A percentile compares a stretch with the other conserved stretches of the same genome.
Evolutionary conservation across 2,888 invertebrate species (phyloP).

Genomic region (Orchesella flavescens): DNA sequence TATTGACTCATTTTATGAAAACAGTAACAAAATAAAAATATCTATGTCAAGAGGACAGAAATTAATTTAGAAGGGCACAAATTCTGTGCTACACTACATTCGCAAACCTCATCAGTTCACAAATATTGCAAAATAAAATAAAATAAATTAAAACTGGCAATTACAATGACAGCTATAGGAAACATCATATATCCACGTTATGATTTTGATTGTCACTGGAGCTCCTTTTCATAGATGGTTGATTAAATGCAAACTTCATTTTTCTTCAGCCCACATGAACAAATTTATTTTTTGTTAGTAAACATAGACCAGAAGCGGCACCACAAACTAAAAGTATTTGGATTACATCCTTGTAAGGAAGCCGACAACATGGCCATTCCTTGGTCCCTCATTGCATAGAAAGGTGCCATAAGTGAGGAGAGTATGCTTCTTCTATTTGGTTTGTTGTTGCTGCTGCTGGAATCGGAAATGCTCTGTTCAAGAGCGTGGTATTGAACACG

Average conservation of each 20-base stretch:
- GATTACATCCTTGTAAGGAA: constrained; percentile 47
- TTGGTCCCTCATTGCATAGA: constrained; percentile 57
- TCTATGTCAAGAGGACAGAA: neutral
- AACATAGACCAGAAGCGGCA: constrained; percentile 61
- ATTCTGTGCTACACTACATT: constrained; percentile 49
- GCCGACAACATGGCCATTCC: constrained; percentile 55
- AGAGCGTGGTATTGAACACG: constrained; percentile 28
- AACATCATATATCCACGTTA: no score
- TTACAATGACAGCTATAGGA: neutral
- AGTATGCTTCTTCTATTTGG: constrained; percentile 46
- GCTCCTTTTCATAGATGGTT: no score
- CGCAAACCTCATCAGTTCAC: constrained; percentile 22
- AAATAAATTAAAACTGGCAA: constrained; percentile 35
- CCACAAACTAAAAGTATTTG: constrained; percentile 45
- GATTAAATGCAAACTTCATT: neutral
- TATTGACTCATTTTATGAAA: no score
- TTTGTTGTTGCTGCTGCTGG: constrained; percentile 29
- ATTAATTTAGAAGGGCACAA: constrained; percentile 20
- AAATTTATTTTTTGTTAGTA: constrained; percentile 20
- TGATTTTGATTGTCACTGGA: neutral
- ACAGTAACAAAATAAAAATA: neutral
- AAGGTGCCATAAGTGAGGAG: constrained; percentile 54
- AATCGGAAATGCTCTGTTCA: neutral
- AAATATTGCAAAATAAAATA: constrained; percentile 21
- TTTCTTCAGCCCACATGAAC: neutral